Evolutionary conservation across 2,797 vertebrate species (phyloP), one percentile per base, ranked within the genome.

Genomic region (Gymnopithys bicolor): DNA sequence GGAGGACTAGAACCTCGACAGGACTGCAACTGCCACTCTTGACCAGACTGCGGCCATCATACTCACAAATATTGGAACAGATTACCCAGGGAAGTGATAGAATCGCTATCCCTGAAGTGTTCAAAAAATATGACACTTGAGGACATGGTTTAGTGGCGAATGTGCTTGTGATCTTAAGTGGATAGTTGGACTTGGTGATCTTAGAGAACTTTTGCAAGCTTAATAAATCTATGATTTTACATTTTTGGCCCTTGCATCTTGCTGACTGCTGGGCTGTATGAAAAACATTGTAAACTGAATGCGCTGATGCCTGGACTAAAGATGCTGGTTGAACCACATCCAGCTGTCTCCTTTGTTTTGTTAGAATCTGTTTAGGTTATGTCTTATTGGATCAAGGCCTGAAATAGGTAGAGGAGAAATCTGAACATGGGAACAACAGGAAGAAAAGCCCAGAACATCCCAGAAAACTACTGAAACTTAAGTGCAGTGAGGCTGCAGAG

Each of bases 211-310:
- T 88, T 82, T 49, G 22, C 22, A 41, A 8, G 7, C 12, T 55
- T 23, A 17, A 10, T 10, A 3, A 35, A 35, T 75, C 22, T 24
- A 5, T 28, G 32, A 14, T 58, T 76, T 7, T 18, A 0, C 30
- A 5, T 19, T 25, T 71, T 88, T 62, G 7, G 6, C 5, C 9
- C 1, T 4, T 39, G 19, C 0, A 2, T 14, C n/a, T 58, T 55
- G 35, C 10, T 27, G 6, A 7, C 2, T 64, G 84, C 24, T 33
- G 13, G 9, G 10, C 11, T 66, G 12, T 25, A 73, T 35, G 19
- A 43, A 84, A 81, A 39, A 10, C 0, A 2, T 16, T 3, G 7
- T 28, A 63, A 46, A 25, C 11, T 7, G 22, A 32, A 8, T 10
- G 18, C 7, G 7, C 28, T n/a, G 21, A n/a, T 41, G 4, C 7